Percentiles rank a stretch among this genome's conserved stretches.
These are phyloP conservation scores for Oreochromis tanganicae DNA, from an alignment of 2,113 vertebrate species.

Conservation along the genomic window DNA sequence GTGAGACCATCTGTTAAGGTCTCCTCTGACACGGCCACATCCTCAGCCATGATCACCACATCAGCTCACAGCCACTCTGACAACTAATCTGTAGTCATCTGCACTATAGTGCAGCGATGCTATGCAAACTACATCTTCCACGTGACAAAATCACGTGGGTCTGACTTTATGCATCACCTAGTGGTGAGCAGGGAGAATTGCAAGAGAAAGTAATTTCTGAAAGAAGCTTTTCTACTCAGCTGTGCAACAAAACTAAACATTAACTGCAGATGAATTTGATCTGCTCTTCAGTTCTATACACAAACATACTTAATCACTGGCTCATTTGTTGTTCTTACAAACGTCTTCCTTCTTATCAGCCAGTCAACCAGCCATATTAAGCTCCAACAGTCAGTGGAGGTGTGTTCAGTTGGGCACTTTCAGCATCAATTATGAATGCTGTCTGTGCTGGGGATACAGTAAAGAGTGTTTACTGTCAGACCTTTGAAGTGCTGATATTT, in stretches of 20 bases:
- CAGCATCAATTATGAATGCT: neutral
- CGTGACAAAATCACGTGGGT: neutral
- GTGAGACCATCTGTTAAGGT: neutral
- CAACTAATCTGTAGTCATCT: neutral
- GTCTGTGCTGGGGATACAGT: neutral
- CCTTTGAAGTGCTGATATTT: neutral
- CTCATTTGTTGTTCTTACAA: neutral
- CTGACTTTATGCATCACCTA: neutral
- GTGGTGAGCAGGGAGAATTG: neutral
- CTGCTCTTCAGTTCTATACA: neutral
- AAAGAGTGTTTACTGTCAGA: neutral
- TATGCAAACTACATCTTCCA: neutral
- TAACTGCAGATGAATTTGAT: neutral
- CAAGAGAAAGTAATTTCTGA: neutral
- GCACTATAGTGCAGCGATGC: neutral
- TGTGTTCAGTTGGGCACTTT: neutral
- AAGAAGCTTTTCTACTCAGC: neutral
- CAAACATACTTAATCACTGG: neutral
- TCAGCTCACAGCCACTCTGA: neutral
- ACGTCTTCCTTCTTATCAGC: neutral
- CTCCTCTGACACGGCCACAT: neutral
- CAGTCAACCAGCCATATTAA: neutral
- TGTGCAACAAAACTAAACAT: neutral
- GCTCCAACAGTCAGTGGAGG: neutral
- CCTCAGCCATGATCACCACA: conserved; percentile 29